These are phyloP conservation scores for Tapirus indicus DNA, from an alignment of 2,797 vertebrate genomes.

Conservation along the genomic window DNA sequence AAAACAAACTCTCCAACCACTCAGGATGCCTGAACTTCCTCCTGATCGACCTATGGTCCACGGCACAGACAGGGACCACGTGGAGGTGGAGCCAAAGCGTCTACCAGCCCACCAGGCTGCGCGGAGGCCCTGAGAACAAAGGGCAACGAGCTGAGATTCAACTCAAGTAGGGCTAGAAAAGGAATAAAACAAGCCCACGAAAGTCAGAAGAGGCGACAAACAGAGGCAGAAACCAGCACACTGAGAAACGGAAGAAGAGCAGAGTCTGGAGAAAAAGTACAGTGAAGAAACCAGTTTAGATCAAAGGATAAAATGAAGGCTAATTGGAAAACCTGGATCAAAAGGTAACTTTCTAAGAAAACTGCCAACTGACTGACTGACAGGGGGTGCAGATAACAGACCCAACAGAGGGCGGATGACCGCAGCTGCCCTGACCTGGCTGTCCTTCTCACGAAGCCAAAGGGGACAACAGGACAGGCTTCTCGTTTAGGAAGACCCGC, in stretches of 20 bases:
- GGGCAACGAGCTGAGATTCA: background rate
- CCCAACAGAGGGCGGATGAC: background rate
- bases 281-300: background rate
- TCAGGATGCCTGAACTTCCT: background rate
- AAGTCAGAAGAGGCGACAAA: background rate
- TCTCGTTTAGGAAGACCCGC: background rate
- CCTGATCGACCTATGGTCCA: background rate
- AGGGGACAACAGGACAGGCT: background rate
- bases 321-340: background rate
- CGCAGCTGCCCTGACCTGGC: background rate
- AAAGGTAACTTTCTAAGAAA: background rate
- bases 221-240: background rate
- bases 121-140: fast-evolving
- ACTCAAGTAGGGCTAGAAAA: background rate
- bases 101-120: background rate
- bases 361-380: no score
- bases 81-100: fast-evolving
- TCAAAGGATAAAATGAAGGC: background rate
- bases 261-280: no score
- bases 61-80: fast-evolving
- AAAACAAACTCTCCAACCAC: background rate
- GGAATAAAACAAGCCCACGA: background rate
- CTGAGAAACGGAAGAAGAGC: fast-evolving
- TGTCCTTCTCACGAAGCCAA: background rate
- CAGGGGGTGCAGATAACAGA: no score